A percentile compares a stretch with the other conserved stretches of the same genome.
Conservation (phyloP, 2,113 vertebrate species). For the Sinocyclocheilus rhinocerous region DNA sequence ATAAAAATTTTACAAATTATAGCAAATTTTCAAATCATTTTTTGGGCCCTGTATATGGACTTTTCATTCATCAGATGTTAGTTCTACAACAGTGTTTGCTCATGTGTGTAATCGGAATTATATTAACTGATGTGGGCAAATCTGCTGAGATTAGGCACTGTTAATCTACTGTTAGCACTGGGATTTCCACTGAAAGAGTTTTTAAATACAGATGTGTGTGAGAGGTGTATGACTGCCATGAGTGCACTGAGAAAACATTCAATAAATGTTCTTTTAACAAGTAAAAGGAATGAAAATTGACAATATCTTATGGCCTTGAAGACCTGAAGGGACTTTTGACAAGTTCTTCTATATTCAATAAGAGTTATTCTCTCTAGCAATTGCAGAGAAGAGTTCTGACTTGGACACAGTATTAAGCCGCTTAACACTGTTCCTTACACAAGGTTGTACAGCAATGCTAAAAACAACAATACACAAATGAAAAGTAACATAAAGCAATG, state of each 20-base stretch:
- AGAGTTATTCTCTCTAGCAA: neutral
- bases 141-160: neutral
- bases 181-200: conserved; percentile 27
- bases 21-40: neutral
- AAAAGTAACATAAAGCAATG: neutral
- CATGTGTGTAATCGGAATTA: conserved; percentile 29
- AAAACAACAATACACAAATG: too few relatives aligned
- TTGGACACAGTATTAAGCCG: neutral
- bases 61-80: conserved; percentile 12
- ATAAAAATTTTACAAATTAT: neutral
- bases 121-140: conserved; percentile 18
- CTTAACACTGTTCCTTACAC: too few relatives aligned
- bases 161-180: conserved; percentile 44
- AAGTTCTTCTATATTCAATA: neutral
- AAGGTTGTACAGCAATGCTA: too few relatives aligned
- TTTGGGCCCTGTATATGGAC: neutral
- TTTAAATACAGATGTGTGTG: neutral
- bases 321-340: neutral
- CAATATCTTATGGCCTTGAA: neutral
- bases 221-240: neutral
- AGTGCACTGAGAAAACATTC: neutral
- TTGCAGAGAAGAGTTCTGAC: neutral
- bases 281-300: neutral
- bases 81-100: neutral
- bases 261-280: neutral